Evolutionary conservation across 2,888 invertebrate species (phyloP).

Genomic region (Elgonia sp.): DNA sequence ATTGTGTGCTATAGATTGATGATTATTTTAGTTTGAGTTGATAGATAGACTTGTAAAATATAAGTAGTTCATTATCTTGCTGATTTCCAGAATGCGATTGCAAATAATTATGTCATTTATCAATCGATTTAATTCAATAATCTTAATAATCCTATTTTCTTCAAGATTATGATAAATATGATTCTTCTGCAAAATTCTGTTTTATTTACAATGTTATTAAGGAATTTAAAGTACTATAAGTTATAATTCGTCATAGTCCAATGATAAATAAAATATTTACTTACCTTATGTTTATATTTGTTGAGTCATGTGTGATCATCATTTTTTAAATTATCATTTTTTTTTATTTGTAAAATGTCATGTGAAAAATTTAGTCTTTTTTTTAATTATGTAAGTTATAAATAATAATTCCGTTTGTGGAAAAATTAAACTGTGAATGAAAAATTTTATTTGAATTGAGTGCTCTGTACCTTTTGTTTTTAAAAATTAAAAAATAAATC

Average conservation of each 20-base stretch:
- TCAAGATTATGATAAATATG: background rate
- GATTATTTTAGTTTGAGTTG: slow-evolving; percentile 3
- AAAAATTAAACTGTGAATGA: too few species aligned
- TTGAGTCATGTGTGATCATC: too few species aligned
- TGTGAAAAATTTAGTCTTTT: too few species aligned
- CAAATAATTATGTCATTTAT: slow-evolving; percentile 17
- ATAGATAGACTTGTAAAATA: slow-evolving; percentile 7
- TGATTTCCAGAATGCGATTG: slow-evolving; percentile 10
- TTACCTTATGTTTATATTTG: background rate
- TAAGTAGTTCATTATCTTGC: slow-evolving; percentile 9
- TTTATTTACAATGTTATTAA: too few species aligned
- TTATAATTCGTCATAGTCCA: background rate
- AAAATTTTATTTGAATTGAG: too few species aligned
- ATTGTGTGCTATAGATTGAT: background rate
- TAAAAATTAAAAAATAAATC: too few species aligned
- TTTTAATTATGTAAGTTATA: too few species aligned
- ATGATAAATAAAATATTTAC: background rate
- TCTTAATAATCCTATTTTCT: slow-evolving; percentile 1
- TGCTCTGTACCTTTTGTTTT: too few species aligned
- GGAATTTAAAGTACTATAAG: too few species aligned
- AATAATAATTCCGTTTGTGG: too few species aligned
- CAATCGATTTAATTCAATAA: background rate
- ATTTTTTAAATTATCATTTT: too few species aligned
- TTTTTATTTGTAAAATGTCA: too few species aligned
- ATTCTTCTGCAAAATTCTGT: background rate